These are phyloP conservation scores for Riparia riparia DNA, from an alignment of 2,113 vertebrate genomes.

Conservation along the genomic window DNA sequence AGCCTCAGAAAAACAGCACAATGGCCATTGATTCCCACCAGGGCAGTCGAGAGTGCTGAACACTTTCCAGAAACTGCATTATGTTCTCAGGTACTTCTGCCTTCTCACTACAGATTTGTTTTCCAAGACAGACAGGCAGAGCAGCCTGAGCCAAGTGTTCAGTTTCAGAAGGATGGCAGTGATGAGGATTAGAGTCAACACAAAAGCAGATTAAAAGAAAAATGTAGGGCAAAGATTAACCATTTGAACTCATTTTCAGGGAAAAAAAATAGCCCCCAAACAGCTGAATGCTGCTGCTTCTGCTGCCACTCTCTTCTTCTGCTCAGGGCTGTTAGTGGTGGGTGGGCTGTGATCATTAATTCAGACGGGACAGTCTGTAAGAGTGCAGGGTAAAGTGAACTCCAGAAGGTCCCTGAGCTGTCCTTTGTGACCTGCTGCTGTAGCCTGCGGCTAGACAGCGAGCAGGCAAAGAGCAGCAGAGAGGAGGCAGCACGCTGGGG, in stretches of 20 bases:
- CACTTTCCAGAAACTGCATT: slow-evolving; percentile 7
- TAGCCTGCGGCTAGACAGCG: neutral
- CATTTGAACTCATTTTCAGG: neutral
- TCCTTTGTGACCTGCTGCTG: neutral
- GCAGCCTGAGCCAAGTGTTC: neutral
- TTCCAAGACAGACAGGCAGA: slow-evolving; percentile 12
- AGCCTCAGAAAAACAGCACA: neutral
- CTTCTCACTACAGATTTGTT: slow-evolving; percentile 13
- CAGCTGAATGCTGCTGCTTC: neutral
- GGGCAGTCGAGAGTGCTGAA: neutral
- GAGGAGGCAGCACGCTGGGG: neutral
- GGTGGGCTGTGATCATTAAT: neutral
- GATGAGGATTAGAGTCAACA: slow-evolving; percentile 47
- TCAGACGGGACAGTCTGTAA: neutral
- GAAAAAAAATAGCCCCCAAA: neutral
- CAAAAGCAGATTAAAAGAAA: slow-evolving; percentile 58
- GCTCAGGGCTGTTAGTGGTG: neutral
- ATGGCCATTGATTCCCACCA: neutral
- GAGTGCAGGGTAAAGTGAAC: neutral
- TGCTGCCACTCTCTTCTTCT: neutral
- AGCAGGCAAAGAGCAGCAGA: neutral
- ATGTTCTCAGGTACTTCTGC: neutral
- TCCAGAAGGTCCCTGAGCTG: neutral
- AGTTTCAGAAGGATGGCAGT: neutral
- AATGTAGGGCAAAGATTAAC: slow-evolving; percentile 65